Percentiles rank a stretch among this genome's conserved stretches.
Conservation (phyloP, 2,797 vertebrate species). For the Gallinago solitaria region DNA sequence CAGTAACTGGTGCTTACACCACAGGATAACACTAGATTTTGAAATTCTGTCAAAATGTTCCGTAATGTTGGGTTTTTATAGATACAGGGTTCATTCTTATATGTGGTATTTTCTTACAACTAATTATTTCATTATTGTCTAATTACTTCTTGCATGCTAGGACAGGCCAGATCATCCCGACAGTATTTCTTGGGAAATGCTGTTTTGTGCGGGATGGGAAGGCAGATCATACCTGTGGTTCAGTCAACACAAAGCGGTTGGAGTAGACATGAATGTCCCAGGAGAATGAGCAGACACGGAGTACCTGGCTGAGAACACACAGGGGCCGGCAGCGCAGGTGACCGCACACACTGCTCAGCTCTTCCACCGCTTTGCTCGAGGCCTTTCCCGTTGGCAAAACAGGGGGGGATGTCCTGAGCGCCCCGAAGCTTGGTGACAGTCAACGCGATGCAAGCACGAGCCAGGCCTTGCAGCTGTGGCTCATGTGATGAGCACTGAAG, state of each 20-base stretch:
- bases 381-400: background rate
- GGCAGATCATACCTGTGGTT: background rate
- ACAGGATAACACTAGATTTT: background rate
- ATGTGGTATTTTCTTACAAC: background rate
- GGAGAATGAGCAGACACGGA: accelerated
- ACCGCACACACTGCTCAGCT: background rate
- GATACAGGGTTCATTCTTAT: background rate
- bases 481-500: background rate
- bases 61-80: background rate
- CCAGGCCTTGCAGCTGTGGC: background rate
- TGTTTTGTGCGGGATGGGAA: background rate
- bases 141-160: background rate
- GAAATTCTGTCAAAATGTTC: background rate
- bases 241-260: background rate
- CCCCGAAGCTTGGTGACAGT: background rate
- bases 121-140: background rate
- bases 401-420: too few relatives aligned
- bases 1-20: background rate
- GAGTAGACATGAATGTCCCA: accelerated
- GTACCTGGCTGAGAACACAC: background rate
- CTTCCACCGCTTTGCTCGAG: background rate
- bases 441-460: background rate
- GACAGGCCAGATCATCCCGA: background rate
- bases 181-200: background rate
- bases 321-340: background rate